Evolutionary conservation across 2,888 invertebrate species (phyloP).

Genomic region (Xanthia togata): DNA sequence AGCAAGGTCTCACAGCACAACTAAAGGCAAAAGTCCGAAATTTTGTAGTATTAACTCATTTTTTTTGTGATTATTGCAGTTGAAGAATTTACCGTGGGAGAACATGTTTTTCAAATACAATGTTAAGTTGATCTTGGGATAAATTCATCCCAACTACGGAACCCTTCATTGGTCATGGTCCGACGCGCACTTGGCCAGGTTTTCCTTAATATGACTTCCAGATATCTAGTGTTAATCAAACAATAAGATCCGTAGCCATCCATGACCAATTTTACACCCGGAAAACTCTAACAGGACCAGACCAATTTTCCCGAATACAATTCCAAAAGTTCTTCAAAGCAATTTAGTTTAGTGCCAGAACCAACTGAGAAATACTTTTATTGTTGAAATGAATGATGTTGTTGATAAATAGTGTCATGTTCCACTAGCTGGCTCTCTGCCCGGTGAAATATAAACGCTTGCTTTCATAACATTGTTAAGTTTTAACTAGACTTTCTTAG

Average conservation of each 20-base stretch:
- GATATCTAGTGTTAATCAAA: neutral
- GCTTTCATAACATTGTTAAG: constrained; percentile 18
- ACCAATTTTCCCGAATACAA: constrained; percentile 32
- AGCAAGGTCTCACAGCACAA: no score
- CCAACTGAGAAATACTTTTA: constrained; percentile 46
- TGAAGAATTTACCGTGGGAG: no score
- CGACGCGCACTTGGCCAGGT: no score
- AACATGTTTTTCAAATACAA: no score
- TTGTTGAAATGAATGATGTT: constrained; percentile 51
- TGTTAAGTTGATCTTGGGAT: no score
- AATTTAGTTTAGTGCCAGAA: constrained; percentile 59
- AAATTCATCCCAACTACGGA: no score
- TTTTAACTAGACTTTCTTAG: constrained; percentile 2
- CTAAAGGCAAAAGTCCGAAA: no score
- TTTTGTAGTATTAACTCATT: no score
- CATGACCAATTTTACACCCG: constrained; percentile 16
- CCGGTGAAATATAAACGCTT: constrained; percentile 21
- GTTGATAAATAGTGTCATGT: constrained; percentile 43
- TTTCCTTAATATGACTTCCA: neutral
- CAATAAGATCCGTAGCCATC: neutral
- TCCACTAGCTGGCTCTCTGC: constrained; percentile 37
- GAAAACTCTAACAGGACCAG: neutral
- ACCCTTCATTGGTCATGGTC: no score
- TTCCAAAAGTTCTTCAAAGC: constrained; percentile 46
- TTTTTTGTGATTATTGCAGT: no score